Evolutionary conservation across 2,888 invertebrate genomes (phyloP), one percentile per base, ranked within the genome.

Genomic region (Choreutis nemorana): DNA sequence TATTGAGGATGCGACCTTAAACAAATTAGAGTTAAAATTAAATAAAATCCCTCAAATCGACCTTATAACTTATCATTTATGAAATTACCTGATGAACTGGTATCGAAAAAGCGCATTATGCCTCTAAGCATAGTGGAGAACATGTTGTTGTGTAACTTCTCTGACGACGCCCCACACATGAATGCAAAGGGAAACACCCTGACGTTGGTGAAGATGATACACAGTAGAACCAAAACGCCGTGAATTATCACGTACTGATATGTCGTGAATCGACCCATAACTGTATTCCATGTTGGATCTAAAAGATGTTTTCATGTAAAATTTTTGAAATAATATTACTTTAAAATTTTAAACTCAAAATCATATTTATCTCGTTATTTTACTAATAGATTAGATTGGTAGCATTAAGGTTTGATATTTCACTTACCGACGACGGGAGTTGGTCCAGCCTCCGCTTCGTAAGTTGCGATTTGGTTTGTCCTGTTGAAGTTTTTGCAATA

Each of bases 101-200:
- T 87, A 48, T 94, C 91, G 53, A 93, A 95, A 61, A 94, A 94
- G 26, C 80, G 45, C 72, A 78, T 78, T 31, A 80, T 58, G 4
- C 78, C 79, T 35, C 55, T 63, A n/a, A 77, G 56, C 71, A 77
- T 68, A 3, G 63, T 67, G 2, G 64, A 64, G 55, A 91, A 90
- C 87, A 91, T 89, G 7, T 43, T 63, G 49, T 87, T 82, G 56
- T 92, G 91, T 1, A 91, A 72, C 14, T 77, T 82, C 35, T 81
- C 81, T 0, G 90, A 89, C 0, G 90, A 84, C 3, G 66, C 60
- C 45, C 88, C 81, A 33, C 86, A 85, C 14, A 86, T 56, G 14
- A 68, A 61, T 37, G 86, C 87, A 51, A 87, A 89, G 2, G 84
- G 73, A 39, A 86, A 60, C 2, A 88, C 87, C 28, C 89, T 61